phyloP scores from a whole-genome alignment of 2,888 invertebrate species.

The Machimus atricapillus region DNA sequence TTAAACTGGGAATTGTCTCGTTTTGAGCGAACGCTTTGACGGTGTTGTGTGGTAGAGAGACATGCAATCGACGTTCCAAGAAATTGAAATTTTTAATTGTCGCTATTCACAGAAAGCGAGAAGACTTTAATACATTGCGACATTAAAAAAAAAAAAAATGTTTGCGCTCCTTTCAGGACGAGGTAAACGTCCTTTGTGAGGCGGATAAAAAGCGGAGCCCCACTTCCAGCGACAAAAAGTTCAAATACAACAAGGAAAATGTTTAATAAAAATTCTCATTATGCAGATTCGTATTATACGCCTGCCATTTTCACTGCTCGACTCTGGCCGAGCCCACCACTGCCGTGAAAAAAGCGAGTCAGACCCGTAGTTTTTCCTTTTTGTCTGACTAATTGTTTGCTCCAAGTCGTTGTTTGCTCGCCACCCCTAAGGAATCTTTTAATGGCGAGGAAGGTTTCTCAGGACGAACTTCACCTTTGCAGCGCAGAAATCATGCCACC shows the following conservation, averaged over 20 bases:
- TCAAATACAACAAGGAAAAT: constrained; percentile 45
- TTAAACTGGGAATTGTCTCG: not conserved
- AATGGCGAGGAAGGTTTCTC: constrained; percentile 20
- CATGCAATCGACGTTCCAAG: constrained; percentile 2
- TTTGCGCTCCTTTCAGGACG: constrained; percentile 2
- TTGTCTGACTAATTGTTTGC: constrained; percentile 40
- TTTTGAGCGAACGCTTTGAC: not conserved
- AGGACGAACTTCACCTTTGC: constrained; percentile 36
- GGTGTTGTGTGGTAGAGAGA: not conserved
- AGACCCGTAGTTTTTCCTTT: constrained; percentile 27
- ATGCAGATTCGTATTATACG: constrained; percentile 47
- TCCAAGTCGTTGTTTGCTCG: constrained; percentile 29
- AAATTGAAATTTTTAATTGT: constrained; percentile 39
- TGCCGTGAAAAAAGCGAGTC: constrained; percentile 1
- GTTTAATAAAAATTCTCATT: constrained; percentile 48
- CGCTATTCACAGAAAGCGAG: constrained; percentile 7
- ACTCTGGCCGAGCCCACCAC: constrained; percentile 1
- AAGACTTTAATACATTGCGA: constrained; percentile 15
- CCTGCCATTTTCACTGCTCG: constrained; percentile 41
- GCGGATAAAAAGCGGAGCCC: not conserved
- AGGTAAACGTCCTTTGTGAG: constrained; percentile 25
- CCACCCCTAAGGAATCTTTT: constrained; percentile 28
- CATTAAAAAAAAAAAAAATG: not conserved
- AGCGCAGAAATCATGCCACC: constrained; percentile 14
- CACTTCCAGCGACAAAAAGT: constrained; percentile 26